These are phyloP conservation scores for Spinus olivaceus DNA, from an alignment of 2,797 vertebrate genomes.

Conservation along the genomic window DNA sequence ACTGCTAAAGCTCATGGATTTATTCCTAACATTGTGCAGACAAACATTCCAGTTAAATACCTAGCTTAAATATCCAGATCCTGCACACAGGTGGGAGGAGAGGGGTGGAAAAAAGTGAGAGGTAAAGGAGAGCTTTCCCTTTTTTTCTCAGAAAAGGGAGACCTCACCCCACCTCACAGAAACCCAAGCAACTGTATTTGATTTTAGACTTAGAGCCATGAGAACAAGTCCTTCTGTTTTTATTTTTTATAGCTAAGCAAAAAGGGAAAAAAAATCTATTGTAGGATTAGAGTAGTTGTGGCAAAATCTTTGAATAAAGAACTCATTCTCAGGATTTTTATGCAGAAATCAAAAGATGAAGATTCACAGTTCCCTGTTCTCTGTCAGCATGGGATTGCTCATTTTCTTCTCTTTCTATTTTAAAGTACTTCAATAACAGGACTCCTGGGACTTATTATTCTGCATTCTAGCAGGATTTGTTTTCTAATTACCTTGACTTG, in stretches of 20 bases:
- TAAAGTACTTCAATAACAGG: not conserved
- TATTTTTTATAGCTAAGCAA: not conserved
- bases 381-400: not conserved
- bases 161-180: not conserved
- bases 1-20: constrained; percentile 53
- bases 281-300: not conserved
- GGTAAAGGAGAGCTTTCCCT: not conserved
- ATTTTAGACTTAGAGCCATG: not conserved
- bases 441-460: not conserved
- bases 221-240: not conserved
- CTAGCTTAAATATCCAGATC: constrained; percentile 29
- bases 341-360: constrained; percentile 6
- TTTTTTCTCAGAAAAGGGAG: not conserved
- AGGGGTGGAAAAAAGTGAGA: not conserved
- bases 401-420: not conserved
- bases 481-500: not conserved
- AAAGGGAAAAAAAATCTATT: not conserved
- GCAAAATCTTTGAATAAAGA: not conserved
- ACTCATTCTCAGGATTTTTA: not conserved
- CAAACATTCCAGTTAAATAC: constrained; percentile 40
- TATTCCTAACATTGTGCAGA: constrained; percentile 43
- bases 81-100: not conserved
- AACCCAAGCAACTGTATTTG: not conserved
- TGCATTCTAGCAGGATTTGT: constrained; percentile 1
- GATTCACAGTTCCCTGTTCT: not conserved